Evolutionary conservation across 2,888 invertebrate species (phyloP), one percentile per base, ranked within the genome.

Genomic region (Myathropa florea): DNA sequence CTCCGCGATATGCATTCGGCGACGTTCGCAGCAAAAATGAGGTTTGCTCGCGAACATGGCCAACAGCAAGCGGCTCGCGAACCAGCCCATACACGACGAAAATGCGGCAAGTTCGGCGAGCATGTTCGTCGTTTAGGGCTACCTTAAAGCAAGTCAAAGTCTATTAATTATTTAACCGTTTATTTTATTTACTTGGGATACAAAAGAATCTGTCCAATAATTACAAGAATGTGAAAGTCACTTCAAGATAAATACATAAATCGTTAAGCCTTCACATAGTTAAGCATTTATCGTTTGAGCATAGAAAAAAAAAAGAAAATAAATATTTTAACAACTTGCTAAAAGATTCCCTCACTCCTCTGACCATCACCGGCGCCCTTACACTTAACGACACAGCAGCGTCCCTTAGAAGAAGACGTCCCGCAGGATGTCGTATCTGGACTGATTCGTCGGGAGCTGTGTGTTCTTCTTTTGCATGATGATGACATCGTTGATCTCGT

Each of bases 401-500:
- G 14, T 18, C 46, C n/a, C 10, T 85, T 84, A 83, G 70, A 89
- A 89, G 65, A 89, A 88, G n/a, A 88, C 83, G 72, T 88, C 89
- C 10, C 86, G 86, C 30, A 88, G 28, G 73, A 81, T 82, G 18
- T 76, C 77, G 68, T 71, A 88, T 55, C 87, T 77, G 10, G 71
- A 21, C 9, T 30, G 65, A 53, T 63, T 71, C 14, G 65, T 53
- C 26, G 70, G 28, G 53, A 28, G n/a, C 26, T 46, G 46, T 12
- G 39, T 1, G 3, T 71, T 73, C 9, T 83, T 72, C 53, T 64
- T 68, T 18, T 85, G 88, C 21, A 90, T 89, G 57, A 91, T 90
- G 72, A 93, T 92, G 60, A 93, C 89, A 88, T 93, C 93, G 83
- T 93, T 93, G 68, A 93, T 91, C 88, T 93, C 93, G 84, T 93